Evolutionary conservation across 2,113 vertebrate species (phyloP).

Genomic region (Pollachius pollachius): DNA sequence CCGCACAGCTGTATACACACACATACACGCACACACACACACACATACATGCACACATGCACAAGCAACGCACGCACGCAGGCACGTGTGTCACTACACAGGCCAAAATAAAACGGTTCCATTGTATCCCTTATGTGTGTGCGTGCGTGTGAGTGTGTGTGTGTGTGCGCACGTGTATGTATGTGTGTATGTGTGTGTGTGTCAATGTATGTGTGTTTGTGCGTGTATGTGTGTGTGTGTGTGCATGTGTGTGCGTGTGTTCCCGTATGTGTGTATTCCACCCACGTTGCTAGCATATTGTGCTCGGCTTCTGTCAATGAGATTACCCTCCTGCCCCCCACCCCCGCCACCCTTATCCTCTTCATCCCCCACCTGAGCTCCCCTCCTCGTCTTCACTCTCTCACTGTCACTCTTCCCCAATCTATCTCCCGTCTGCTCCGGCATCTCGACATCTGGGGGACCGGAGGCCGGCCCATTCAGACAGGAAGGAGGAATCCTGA

Average conservation of each 20-base stretch:
- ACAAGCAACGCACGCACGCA: conserved; percentile 3
- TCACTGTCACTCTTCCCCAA: conserved; percentile 5
- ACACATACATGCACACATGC: conserved; percentile 24
- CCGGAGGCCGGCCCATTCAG: background rate
- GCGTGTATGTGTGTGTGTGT: conserved; percentile 13
- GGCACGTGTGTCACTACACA: background rate
- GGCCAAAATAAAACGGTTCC: conserved; percentile 8
- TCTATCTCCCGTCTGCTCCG: background rate
- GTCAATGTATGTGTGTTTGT: background rate
- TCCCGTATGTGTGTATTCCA: conserved; percentile 21
- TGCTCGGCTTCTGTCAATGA: conserved; percentile 25
- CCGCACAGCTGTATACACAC: conserved; percentile 4
- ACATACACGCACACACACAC: conserved; percentile 16
- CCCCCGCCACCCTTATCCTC: background rate
- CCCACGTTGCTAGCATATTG: conserved; percentile 9
- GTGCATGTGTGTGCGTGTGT: background rate
- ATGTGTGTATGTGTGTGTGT: background rate
- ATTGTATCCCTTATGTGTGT: background rate
- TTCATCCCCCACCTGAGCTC: no score
- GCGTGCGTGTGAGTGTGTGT: conserved; percentile 7
- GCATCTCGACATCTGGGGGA: background rate
- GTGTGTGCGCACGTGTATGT: no score
- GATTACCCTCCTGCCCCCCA: conserved; percentile 5
- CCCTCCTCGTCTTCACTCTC: background rate
- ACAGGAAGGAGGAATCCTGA: background rate